Base-by-base conservation (phyloP, 2,888 invertebrate genomes). In the Eilema depressum region DNA sequence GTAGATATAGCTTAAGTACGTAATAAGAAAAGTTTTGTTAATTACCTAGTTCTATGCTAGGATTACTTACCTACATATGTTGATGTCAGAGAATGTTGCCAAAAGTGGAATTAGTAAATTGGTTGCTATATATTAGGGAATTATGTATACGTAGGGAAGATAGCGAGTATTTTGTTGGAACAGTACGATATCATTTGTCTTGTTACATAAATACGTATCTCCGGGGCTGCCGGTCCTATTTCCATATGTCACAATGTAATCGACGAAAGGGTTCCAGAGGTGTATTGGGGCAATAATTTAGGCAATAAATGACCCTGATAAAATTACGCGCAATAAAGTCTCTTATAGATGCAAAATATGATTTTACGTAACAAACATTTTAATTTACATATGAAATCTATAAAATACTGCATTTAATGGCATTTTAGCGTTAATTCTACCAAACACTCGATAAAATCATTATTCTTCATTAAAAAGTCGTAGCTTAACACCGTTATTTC, bases 11-110 rank as follows among this genome's bases (percentile, higher is more conserved):
- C 87, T 89, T 88, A 87, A 92, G 89, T 88, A 90, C 85, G 87
- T 92, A 92, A 91, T 92, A 91, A 91, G 92, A 91, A 93, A 93
- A 93, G 88, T 93, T 93, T 91, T 84, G 86, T 86, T 86, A 88
- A 87, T 86, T 85, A 87, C 88, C 87, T 87, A 88, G 86, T 85
- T 86, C 77, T 77, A 81, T 81, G 76, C 76, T 81, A 79, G 75
- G 74, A 79, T 83, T 77, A 83, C 69, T 71, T 69, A 72, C 68
- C 71, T 79, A 74, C 71, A 71, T 76, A 75, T 64, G 71, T 69
- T 73, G 41, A 59, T 33, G 60, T 66, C 56, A 60, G 75, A 75
- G 76, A 71, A 68, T 75, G 83, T 83, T 83, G 81, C 83, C 82
- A 83, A 82, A 83, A 82, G 75, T 66, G 71, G 77, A 80, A 80